These are phyloP conservation scores for Pogonophryne albipinna DNA, from an alignment of 2,797 vertebrate genomes.

Conservation along the genomic window DNA sequence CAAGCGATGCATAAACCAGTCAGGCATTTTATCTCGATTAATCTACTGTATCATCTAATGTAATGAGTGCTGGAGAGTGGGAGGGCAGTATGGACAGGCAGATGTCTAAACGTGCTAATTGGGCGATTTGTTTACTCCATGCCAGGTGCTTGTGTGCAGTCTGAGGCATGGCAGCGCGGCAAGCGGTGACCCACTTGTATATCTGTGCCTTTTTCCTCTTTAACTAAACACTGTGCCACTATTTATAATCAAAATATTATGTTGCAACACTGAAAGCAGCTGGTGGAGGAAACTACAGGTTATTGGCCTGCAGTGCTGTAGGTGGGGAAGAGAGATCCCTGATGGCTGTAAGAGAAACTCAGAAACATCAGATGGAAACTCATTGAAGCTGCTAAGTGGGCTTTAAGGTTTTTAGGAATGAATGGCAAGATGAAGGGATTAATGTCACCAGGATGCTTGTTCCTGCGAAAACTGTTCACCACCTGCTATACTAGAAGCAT, in stretches of 20 bases:
- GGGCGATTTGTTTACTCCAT: constrained; percentile 75
- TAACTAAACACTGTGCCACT: constrained; percentile 58
- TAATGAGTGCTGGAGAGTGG: constrained; percentile 52
- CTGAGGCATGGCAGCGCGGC: constrained; percentile 61
- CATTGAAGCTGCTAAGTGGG: constrained; percentile 32
- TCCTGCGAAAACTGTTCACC: background rate
- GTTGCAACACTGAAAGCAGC: constrained; percentile 57
- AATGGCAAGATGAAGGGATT: background rate
- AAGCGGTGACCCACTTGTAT: constrained; percentile 71
- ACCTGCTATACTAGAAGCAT: background rate
- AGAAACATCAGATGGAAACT: constrained; percentile 46
- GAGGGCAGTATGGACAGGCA: constrained; percentile 70
- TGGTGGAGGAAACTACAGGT: constrained; percentile 44
- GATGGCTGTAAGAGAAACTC: constrained; percentile 41
- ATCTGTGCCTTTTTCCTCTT: constrained; percentile 46
- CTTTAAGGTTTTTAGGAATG: constrained; percentile 19
- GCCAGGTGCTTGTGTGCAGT: constrained; percentile 72
- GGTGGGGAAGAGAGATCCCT: constrained; percentile 45
- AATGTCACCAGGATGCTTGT: background rate
- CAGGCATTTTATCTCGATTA: constrained; percentile 63
- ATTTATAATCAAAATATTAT: constrained; percentile 63
- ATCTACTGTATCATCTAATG: constrained; percentile 58
- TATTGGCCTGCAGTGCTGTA: constrained; percentile 43
- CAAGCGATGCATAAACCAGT: constrained; percentile 43
- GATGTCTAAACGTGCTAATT: constrained; percentile 80